phyloP scores from a whole-genome alignment of 2,888 invertebrate species.

The Taenaris catops region DNA sequence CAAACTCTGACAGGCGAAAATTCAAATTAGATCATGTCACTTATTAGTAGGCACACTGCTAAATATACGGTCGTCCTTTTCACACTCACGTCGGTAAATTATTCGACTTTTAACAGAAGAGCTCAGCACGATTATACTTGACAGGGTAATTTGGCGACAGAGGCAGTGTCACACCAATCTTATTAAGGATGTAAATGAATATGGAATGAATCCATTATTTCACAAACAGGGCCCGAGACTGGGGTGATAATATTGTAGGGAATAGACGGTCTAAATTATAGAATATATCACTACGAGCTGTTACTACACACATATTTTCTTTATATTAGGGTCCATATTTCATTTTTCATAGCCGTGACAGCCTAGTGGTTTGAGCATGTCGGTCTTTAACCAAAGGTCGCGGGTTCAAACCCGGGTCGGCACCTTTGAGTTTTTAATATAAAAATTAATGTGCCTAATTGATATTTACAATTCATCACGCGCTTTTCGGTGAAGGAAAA shows the following conservation, averaged over 20 bases:
- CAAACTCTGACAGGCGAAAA: conserved; percentile 61
- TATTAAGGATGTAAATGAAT: conserved; percentile 76
- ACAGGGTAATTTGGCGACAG: conserved; percentile 63
- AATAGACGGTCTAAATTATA: conserved; percentile 36
- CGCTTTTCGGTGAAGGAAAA: too few species aligned
- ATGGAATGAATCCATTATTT: conserved; percentile 78
- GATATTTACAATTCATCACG: too few species aligned
- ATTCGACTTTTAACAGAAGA: conserved; percentile 34
- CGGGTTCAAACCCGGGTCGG: too few species aligned
- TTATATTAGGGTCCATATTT: too few species aligned
- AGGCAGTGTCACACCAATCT: conserved; percentile 64
- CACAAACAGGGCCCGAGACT: conserved; percentile 60
- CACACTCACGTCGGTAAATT: conserved; percentile 32
- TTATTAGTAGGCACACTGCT: conserved; percentile 31
- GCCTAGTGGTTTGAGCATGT: too few species aligned
- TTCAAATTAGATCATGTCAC: conserved; percentile 64
- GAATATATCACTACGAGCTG: conserved; percentile 38
- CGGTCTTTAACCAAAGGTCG: too few species aligned
- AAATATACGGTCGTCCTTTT: conserved; percentile 35
- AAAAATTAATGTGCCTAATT: too few species aligned
- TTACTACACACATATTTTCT: conserved; percentile 7
- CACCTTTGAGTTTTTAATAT: too few species aligned
- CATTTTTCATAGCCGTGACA: too few species aligned
- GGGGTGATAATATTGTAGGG: conserved; percentile 59
- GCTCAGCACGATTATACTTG: conserved; percentile 59